These are phyloP conservation scores for Manis pentadactyla DNA, from an alignment of 2,797 vertebrate species.

Conservation along the genomic window DNA sequence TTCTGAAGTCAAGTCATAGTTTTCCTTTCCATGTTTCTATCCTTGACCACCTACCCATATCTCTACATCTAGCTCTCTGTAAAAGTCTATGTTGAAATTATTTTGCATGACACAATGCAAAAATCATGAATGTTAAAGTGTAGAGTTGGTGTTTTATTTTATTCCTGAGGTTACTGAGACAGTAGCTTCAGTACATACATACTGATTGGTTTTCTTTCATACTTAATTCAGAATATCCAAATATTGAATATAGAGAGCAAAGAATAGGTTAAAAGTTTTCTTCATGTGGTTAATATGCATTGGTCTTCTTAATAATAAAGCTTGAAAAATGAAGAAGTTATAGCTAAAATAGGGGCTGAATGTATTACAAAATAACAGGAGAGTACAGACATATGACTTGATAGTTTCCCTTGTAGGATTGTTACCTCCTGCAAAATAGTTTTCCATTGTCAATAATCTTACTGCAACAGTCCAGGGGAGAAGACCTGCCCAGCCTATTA, in stretches of 20 bases:
- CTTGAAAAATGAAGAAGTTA: constrained; percentile 15
- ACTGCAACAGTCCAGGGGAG: neutral
- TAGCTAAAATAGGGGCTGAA: neutral
- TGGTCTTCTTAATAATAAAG: neutral
- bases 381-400: neutral
- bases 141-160: neutral
- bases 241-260: neutral
- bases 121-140: neutral
- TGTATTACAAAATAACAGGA: neutral
- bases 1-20: neutral
- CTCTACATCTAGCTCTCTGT: neutral
- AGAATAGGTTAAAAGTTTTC: constrained; percentile 11
- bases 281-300: neutral
- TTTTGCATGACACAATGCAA: neutral
- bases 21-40: neutral
- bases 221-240: constrained; percentile 13
- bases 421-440: neutral
- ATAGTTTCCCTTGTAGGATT: neutral
- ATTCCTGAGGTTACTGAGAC: neutral
- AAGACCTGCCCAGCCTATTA: neutral
- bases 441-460: constrained; percentile 18
- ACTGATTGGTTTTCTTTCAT: neutral
- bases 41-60: neutral
- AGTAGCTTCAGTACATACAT: neutral
- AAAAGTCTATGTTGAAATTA: constrained; percentile 29